Evolutionary conservation across 2,113 vertebrate genomes (phyloP), one percentile per base, ranked within the genome.

Genomic region (Oxyura jamaicensis): DNA sequence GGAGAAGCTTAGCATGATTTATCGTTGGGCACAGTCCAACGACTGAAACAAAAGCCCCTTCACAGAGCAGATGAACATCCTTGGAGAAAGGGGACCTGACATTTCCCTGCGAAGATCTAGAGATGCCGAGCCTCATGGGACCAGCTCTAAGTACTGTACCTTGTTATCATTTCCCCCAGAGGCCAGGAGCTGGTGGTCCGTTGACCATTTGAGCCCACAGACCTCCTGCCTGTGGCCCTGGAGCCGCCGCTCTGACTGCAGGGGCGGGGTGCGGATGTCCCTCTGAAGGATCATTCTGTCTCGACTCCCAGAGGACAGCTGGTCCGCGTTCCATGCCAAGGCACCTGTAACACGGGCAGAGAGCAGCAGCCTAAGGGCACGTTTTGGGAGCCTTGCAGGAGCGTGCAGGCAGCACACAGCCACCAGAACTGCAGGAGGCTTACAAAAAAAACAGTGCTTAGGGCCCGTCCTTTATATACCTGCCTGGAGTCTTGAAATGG

Each of bases 91-190:
- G 35, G 13, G 13, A 9, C 16, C 28, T 44, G 72, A 52, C 23
- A 11, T 7, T 55, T 65, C 31, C 69, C 5, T 4, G 15, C 21
- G 39, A 74, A 58, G 42, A 41, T 15, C 56, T 16, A 25, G 44
- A 35, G 50, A 46, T 29, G 10, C 0, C 3, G 39, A 79, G 13
- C 28, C 29, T 31, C 52, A 11, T 7, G 2, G 0, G 36, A 31
- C 35, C 33, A 41, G 36, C 21, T 8, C 8, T 20, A 55, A 71
- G 29, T 7, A 67, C 58, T 0, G 2, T 97, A 99, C 99, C 99
- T 99, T 99, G 94, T 99, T 99, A 95, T 99, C 99, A 3, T 99
- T 99, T 67, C 99, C 99, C 72, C 99, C 99, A 0, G 99, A 99
- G 33, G 99, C 99, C 5, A 99, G 98, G 21, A 99, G 98, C 95